These are phyloP conservation scores for Drosophila grimshawi DNA, from an alignment of 1,140 invertebrate species.

Conservation along the genomic window DNA sequence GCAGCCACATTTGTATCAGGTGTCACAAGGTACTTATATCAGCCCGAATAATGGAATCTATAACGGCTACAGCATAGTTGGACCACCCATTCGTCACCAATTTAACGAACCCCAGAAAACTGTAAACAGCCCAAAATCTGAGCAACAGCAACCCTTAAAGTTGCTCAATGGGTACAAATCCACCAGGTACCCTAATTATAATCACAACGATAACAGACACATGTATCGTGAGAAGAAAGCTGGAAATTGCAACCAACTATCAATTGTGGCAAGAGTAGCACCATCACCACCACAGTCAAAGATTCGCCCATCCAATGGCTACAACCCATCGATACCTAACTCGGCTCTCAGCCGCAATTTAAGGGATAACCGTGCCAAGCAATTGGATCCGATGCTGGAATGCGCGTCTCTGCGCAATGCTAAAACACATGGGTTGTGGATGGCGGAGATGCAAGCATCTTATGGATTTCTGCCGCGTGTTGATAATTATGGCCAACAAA, in stretches of 20 bases:
- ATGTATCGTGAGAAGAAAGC: neutral
- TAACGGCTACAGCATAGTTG: too few relatives aligned
- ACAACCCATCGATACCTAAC: neutral
- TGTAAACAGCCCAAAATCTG: neutral
- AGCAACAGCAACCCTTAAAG: neutral
- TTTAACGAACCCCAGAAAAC: too few relatives aligned
- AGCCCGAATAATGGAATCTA: too few relatives aligned
- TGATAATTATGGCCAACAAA: neutral
- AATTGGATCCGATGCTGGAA: neutral
- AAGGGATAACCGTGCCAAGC: neutral
- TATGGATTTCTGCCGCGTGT: slow-evolving; percentile 15
- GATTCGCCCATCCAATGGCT: neutral
- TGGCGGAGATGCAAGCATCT: neutral
- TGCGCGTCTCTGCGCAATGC: neutral
- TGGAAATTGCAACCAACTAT: neutral
- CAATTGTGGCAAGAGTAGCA: neutral
- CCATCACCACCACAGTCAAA: neutral
- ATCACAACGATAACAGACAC: neutral
- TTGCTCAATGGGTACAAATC: slow-evolving; percentile 11
- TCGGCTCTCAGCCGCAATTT: neutral
- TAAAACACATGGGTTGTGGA: neutral
- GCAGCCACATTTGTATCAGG: slow-evolving; percentile 3
- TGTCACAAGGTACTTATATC: too few relatives aligned
- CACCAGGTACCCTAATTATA: neutral
- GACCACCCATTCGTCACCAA: too few relatives aligned